These are phyloP conservation scores for Cephus pygmeus DNA, from an alignment of 2,888 invertebrate genomes.

Conservation along the genomic window DNA sequence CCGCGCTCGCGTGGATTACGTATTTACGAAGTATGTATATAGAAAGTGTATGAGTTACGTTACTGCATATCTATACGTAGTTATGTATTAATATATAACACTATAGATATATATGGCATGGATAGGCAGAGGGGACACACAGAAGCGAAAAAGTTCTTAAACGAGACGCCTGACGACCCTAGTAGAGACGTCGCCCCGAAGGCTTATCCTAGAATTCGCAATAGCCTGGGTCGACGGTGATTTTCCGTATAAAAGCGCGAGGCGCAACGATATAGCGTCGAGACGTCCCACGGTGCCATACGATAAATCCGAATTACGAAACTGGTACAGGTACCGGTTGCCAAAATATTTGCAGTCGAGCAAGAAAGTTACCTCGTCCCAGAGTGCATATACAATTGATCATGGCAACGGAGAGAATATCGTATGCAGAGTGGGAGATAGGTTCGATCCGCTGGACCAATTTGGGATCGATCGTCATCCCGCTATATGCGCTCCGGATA, in stretches of 20 bases:
- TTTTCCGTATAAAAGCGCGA: background rate
- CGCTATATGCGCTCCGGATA: background rate
- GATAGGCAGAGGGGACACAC: background rate
- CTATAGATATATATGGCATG: background rate
- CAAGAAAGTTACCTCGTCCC: background rate
- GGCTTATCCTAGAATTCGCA: background rate
- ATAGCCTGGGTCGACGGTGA: background rate
- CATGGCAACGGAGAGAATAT: background rate
- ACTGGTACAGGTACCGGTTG: background rate
- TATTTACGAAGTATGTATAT: background rate
- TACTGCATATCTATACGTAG: background rate
- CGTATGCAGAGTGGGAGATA: background rate
- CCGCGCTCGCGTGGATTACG: background rate
- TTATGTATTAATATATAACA: background rate
- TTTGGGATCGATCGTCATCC: background rate
- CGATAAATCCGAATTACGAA: background rate
- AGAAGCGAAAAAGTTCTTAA: background rate
- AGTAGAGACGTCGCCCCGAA: background rate
- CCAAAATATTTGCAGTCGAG: background rate
- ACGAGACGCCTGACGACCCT: background rate
- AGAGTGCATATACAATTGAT: background rate
- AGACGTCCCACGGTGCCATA: background rate
- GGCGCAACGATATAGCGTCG: background rate
- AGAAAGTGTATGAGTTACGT: background rate
- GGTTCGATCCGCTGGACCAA: background rate